Percentiles rank a stretch among this genome's conserved stretches.
Evolutionary conservation across 2,888 invertebrate species (phyloP).

Genomic region (Petrolisthes cinctipes): DNA sequence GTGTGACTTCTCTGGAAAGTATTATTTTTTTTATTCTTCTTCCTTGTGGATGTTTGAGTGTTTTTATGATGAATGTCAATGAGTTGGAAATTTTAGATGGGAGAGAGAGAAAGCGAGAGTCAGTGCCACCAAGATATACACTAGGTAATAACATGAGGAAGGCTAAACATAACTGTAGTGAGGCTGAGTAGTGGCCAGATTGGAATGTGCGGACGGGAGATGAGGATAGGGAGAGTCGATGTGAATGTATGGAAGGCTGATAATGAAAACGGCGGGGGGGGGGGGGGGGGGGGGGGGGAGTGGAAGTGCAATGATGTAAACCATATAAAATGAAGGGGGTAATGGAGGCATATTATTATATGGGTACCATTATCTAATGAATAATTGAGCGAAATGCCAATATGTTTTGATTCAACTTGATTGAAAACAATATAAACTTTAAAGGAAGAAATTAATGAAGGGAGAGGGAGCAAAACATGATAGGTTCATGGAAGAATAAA

Average conservation of each 20-base stretch:
- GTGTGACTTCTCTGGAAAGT: too few species aligned
- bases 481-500: too few species aligned
- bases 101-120: constrained; percentile 24
- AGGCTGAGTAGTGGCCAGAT: not conserved
- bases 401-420: too few species aligned
- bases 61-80: not conserved
- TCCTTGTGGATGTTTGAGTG: not conserved
- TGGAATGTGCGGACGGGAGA: not conserved
- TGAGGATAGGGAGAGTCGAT: not conserved
- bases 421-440: too few species aligned
- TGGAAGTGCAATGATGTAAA: not conserved
- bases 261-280: not conserved
- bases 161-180: not conserved
- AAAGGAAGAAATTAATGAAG: too few species aligned
- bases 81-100: not conserved
- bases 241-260: not conserved
- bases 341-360: too few species aligned
- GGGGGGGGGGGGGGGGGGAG: not conserved
- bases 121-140: not conserved
- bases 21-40: not conserved
- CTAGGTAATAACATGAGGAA: not conserved
- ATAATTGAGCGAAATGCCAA: too few species aligned
- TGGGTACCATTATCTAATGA: too few species aligned
- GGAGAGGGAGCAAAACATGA: too few species aligned
- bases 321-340: too few species aligned